Evolutionary conservation across 2,888 invertebrate species (phyloP).

Genomic region (Napeogenes inachia): DNA sequence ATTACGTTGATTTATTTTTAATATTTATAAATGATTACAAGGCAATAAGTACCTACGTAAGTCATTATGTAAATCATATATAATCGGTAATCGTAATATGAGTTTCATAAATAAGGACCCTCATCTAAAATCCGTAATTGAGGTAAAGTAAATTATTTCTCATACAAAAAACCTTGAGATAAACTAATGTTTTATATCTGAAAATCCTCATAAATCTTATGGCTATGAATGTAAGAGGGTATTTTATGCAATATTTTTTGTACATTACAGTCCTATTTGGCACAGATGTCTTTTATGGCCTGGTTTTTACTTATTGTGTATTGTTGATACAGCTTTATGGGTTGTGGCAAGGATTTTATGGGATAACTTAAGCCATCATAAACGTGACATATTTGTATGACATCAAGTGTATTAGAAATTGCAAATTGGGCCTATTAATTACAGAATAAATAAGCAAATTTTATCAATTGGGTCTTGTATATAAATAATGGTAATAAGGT

Average conservation of each 20-base stretch:
- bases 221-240: slow-evolving; percentile 7
- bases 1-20: too few species aligned
- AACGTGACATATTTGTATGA: slow-evolving; percentile 11
- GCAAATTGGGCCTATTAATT: too few species aligned
- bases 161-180: too few species aligned
- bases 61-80: too few species aligned
- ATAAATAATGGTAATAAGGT: too few species aligned
- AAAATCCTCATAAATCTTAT: slow-evolving; percentile 10
- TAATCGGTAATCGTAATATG: neutral
- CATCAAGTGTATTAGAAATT: neutral
- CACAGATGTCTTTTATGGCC: slow-evolving; percentile 25
- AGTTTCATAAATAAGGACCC: too few species aligned
- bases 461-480: too few species aligned
- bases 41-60: too few species aligned
- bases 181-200: slow-evolving; percentile 6
- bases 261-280: slow-evolving; percentile 8
- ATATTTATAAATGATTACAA: too few species aligned
- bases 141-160: too few species aligned
- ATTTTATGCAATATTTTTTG: slow-evolving; percentile 18
- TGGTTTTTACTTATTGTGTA: slow-evolving; percentile 22
- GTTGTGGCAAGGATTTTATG: slow-evolving; percentile 15
- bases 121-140: too few species aligned
- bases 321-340: slow-evolving; percentile 22
- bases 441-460: too few species aligned
- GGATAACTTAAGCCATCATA: slow-evolving; percentile 17